Evolutionary conservation across 2,888 invertebrate genomes (phyloP).

Genomic region (Hermodice carunculata): DNA sequence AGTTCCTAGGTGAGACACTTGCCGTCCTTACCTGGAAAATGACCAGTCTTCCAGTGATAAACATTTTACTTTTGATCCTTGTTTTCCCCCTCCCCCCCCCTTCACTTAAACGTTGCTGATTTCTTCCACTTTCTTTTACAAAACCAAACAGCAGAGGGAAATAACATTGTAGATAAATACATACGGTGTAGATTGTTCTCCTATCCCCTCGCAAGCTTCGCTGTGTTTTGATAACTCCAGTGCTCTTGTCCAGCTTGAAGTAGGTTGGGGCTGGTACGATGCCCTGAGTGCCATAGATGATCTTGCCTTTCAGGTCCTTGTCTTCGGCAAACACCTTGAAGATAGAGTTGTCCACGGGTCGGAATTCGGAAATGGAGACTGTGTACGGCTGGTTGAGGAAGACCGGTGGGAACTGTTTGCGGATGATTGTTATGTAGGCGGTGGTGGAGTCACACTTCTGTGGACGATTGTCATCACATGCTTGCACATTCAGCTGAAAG

Average conservation of each 20-base stretch:
- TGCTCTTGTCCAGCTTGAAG: conserved; percentile 47
- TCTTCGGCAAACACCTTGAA: conserved; percentile 32
- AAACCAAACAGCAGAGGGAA: too few relatives aligned
- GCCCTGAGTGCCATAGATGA: conserved; percentile 36
- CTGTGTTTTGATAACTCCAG: conserved; percentile 48
- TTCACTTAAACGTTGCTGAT: too few relatives aligned
- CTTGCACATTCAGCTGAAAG: conserved; percentile 40
- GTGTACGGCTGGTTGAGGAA: conserved; percentile 46
- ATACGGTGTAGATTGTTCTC: conserved; percentile 48
- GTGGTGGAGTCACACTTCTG: conserved; percentile 39
- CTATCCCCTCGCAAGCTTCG: conserved; percentile 46
- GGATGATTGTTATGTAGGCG: conserved; percentile 30
- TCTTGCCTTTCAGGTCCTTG: conserved; percentile 29
- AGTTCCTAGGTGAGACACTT: too few relatives aligned
- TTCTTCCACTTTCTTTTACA: too few relatives aligned
- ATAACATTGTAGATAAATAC: conserved; percentile 9
- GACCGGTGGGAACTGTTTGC: conserved; percentile 32
- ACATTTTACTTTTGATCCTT: too few relatives aligned
- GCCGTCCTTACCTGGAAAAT: too few relatives aligned
- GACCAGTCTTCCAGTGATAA: too few relatives aligned
- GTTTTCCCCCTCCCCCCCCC: too few relatives aligned
- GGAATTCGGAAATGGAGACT: conserved; percentile 47
- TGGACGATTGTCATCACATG: conserved; percentile 41
- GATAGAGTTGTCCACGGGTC: conserved; percentile 30
- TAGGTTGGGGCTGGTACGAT: conserved; percentile 43